These are phyloP conservation scores for Yponomeuta plumbellus DNA, from an alignment of 2,888 invertebrate genomes.

Conservation along the genomic window DNA sequence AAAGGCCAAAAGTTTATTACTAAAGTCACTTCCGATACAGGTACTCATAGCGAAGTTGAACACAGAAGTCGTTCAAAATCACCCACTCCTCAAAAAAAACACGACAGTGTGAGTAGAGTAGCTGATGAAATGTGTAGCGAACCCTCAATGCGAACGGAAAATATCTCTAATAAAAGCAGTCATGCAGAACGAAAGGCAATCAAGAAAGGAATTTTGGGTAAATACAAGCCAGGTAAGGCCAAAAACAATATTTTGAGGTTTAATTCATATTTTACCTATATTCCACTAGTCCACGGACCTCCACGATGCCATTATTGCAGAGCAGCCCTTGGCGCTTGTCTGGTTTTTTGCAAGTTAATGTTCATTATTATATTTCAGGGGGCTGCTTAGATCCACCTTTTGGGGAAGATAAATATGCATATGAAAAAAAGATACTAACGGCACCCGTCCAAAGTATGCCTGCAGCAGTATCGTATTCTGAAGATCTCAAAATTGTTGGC, in stretches of 20 bases:
- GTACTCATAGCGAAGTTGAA: not conserved
- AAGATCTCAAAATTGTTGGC: not conserved
- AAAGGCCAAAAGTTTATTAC: too few relatives aligned
- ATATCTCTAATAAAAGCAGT: slow-evolving; percentile 4
- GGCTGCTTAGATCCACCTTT: slow-evolving; percentile 65
- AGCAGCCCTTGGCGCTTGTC: too few relatives aligned
- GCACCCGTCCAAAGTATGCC: slow-evolving; percentile 15
- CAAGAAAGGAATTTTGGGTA: slow-evolving; percentile 47
- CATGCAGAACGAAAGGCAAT: not conserved
- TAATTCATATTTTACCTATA: too few relatives aligned
- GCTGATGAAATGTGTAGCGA: not conserved
- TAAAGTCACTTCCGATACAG: not conserved
- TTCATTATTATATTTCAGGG: slow-evolving; percentile 38
- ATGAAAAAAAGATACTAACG: slow-evolving; percentile 31
- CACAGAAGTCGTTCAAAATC: not conserved
- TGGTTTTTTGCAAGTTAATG: not conserved
- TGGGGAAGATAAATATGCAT: slow-evolving; percentile 53
- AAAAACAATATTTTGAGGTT: not conserved
- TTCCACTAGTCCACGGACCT: too few relatives aligned
- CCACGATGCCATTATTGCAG: too few relatives aligned
- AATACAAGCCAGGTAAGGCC: slow-evolving; percentile 58
- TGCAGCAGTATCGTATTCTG: not conserved
- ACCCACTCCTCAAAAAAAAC: not conserved
- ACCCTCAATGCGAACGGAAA: slow-evolving; percentile 25
- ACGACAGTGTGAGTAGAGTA: not conserved